These are phyloP conservation scores for Ips typographus DNA, from an alignment of 1,140 invertebrate genomes.

Conservation along the genomic window DNA sequence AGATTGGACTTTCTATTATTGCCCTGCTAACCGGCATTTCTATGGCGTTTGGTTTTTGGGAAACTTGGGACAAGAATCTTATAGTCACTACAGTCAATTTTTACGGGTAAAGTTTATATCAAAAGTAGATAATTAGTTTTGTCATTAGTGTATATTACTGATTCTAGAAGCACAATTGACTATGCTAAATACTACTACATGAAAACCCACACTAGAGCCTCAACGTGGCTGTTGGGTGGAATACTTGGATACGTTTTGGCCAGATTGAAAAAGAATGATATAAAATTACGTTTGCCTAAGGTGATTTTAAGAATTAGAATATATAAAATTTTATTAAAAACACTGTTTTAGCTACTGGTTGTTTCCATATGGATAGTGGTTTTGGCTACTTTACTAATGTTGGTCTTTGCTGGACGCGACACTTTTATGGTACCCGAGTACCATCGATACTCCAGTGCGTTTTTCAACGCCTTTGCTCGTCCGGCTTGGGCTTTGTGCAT, in stretches of 20 bases:
- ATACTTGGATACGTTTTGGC: constrained; percentile 54
- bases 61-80: constrained; percentile 29
- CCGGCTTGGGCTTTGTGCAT: constrained; percentile 19
- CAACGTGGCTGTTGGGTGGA: constrained; percentile 62
- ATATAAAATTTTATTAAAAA: too few species aligned
- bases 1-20: constrained; percentile 21
- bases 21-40: constrained; percentile 3
- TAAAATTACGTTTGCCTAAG: too few species aligned
- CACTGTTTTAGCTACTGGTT: too few species aligned
- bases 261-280: background rate
- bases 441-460: constrained; percentile 5
- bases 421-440: background rate
- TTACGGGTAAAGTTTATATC: constrained; percentile 13
- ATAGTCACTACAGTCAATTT: constrained; percentile 18
- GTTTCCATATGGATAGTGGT: constrained; percentile 14
- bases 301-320: too few species aligned
- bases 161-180: background rate
- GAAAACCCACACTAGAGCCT: constrained; percentile 52
- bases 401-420: constrained; percentile 18
- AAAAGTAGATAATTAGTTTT: constrained; percentile 3
- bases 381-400: constrained; percentile 6
- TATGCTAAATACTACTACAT: constrained; percentile 42
- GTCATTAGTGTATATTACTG: background rate
- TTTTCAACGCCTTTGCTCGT: constrained; percentile 19
- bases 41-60: constrained; percentile 20